Evolutionary conservation across 1,140 invertebrate genomes (phyloP), one percentile per base, ranked within the genome.

Genomic region (Drosophila insularis): DNA sequence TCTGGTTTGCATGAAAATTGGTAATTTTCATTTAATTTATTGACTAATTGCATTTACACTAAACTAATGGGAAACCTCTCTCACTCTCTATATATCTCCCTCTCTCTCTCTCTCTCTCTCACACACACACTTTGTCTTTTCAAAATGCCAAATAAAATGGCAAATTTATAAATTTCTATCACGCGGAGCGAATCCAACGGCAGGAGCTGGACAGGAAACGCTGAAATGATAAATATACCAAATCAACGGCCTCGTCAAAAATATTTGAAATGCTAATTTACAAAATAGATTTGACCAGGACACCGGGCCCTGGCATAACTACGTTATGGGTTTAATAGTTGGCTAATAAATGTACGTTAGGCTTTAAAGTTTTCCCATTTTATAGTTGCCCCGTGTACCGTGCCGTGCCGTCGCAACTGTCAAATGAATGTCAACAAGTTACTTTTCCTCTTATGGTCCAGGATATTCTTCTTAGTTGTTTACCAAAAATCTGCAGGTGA

Each of bases 21-120:
- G 68, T 74, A 80, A 77, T 87, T 89, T 87, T 84, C 84, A 89
- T 87, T 74, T 71, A 84, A 89, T 87, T 87, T 87, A 87, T 89
- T 89, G 76, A 77, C 72, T 84, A 89, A 89, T 87, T 87, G 82
- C 80, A 87, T 82, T 84, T 79, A 71, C 73, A 71, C 63, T 58
- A 71, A 50, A 66, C 81, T 86, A 86, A 87, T 86, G 74, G 43
- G 43, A 87, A 71, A 77, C 54, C 73, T 70, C 62, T 78, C 69
- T 50, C 10, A 2, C 32, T 35, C 32, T 31, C 27, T 31, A 5
- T 5, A 3, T 70, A 61, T 82, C 66, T 43, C 32, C 8, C 32
- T 35, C 72, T 70, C 63, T 82, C 69, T 50, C 11, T 13, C 35
- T 13, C 73, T 70, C 64, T 80, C 66, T 50, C 11, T 13, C 10